These are phyloP conservation scores for Ammodytes marinus DNA, from an alignment of 2,113 vertebrate species.

Conservation along the genomic window DNA sequence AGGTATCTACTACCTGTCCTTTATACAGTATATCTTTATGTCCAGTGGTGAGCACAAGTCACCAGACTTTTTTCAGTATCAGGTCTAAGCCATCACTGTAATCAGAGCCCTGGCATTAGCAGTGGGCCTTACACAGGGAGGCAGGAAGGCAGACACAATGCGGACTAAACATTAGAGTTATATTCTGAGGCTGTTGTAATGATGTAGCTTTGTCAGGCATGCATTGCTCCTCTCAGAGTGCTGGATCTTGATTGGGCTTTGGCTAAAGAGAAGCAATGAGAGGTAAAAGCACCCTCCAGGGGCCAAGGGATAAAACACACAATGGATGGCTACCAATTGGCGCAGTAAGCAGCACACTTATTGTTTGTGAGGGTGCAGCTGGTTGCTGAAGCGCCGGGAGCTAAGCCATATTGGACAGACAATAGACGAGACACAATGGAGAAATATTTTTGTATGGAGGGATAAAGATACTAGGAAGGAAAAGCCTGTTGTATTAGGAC, in stretches of 20 bases:
- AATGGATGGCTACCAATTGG: conserved; percentile 51
- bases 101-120: conserved; percentile 76
- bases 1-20: conserved; percentile 37
- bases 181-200: conserved; percentile 60
- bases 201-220: conserved; percentile 65
- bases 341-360: conserved; percentile 42
- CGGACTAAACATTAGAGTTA: conserved; percentile 69
- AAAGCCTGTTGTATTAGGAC: conserved; percentile 52
- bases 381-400: conserved; percentile 61
- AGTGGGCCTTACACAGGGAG: conserved; percentile 28
- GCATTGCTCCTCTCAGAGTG: conserved; percentile 41
- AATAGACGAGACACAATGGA: conserved; percentile 65
- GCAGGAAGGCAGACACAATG: conserved; percentile 45
- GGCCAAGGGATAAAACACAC: conserved; percentile 50
- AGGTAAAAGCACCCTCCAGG: conserved; percentile 44
- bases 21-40: conserved; percentile 40
- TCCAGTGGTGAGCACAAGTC: conserved; percentile 51
- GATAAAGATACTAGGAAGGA: conserved; percentile 54
- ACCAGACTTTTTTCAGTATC: conserved; percentile 71
- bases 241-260: conserved; percentile 57
- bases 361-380: conserved; percentile 59
- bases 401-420: conserved; percentile 61
- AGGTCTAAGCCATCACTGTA: conserved; percentile 54
- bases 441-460: conserved; percentile 62
- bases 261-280: conserved; percentile 57